Percentiles rank a stretch among this genome's conserved stretches.
Evolutionary conservation across 1,140 invertebrate species (phyloP).

Genomic region (Temnothorax nylanderi): DNA sequence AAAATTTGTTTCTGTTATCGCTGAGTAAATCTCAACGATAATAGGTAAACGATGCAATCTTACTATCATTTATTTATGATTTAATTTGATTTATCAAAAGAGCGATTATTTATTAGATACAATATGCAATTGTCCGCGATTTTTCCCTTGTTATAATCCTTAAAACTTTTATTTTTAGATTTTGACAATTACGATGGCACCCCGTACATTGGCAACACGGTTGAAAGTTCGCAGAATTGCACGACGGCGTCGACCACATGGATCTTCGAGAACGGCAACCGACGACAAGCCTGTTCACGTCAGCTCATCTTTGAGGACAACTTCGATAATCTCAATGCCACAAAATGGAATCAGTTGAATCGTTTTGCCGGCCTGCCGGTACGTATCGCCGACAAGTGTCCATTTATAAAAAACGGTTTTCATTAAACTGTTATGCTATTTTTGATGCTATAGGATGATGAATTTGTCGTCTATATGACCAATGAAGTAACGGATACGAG

Average conservation of each 20-base stretch:
- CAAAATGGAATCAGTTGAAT: slow-evolving; percentile 71
- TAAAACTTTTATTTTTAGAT: slow-evolving; percentile 63
- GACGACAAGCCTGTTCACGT: slow-evolving; percentile 69
- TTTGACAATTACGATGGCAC: slow-evolving; percentile 75
- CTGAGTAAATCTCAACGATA: neutral
- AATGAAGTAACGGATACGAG: slow-evolving; percentile 86
- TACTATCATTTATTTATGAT: neutral
- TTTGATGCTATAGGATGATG: slow-evolving; percentile 85
- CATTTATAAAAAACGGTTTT: neutral
- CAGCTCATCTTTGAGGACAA: slow-evolving; percentile 79
- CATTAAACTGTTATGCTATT: neutral
- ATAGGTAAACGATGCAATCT: neutral
- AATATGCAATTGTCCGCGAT: neutral
- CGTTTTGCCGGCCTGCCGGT: slow-evolving; percentile 77
- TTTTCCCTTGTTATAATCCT: slow-evolving; percentile 3
- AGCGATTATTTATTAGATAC: neutral
- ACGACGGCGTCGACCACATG: slow-evolving; percentile 69
- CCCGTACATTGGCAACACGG: neutral
- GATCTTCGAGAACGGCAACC: slow-evolving; percentile 53
- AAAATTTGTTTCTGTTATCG: too few relatives aligned
- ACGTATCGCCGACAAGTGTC: neutral
- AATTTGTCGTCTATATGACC: slow-evolving; percentile 90
- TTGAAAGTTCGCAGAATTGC: slow-evolving; percentile 41
- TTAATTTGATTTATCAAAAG: neutral
- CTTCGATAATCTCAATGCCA: slow-evolving; percentile 72